Evolutionary conservation across 2,797 vertebrate species (phyloP).

Genomic region (Gymnodraco acuticeps): DNA sequence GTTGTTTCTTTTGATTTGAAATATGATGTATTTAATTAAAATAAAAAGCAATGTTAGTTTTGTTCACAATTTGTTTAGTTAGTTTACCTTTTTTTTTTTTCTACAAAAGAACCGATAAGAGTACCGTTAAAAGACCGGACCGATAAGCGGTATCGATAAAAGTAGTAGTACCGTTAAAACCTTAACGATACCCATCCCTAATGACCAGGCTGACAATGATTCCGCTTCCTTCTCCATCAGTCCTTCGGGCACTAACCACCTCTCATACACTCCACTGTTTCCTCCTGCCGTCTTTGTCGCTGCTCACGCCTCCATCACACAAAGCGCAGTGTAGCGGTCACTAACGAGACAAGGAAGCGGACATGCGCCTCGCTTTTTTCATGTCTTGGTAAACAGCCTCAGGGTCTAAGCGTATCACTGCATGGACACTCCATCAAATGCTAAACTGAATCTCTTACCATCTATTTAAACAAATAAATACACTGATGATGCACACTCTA

Average conservation of each 20-base stretch:
- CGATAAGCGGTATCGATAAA: too few relatives aligned
- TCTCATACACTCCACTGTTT: slow-evolving; percentile 55
- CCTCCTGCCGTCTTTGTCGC: slow-evolving; percentile 74
- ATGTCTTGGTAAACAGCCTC: slow-evolving; percentile 35
- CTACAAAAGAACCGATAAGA: too few relatives aligned
- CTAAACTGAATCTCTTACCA: neutral
- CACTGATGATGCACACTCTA: neutral
- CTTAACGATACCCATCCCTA: too few relatives aligned
- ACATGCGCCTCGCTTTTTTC: slow-evolving; percentile 29
- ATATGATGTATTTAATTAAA: too few relatives aligned
- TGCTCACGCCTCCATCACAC: slow-evolving; percentile 79
- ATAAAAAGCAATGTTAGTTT: too few relatives aligned
- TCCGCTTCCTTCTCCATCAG: neutral
- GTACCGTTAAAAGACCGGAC: too few relatives aligned
- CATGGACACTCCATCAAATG: neutral
- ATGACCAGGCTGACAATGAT: neutral
- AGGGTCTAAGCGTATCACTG: neutral
- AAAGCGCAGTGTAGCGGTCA: slow-evolving; percentile 76
- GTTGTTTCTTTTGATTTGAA: too few relatives aligned
- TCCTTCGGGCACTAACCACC: slow-evolving; percentile 48
- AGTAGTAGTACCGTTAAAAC: too few relatives aligned
- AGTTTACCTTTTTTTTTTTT: too few relatives aligned
- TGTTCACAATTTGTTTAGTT: too few relatives aligned
- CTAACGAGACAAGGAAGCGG: slow-evolving; percentile 54
- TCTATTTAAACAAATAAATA: neutral